These are phyloP conservation scores for Oxycera nigricornis DNA, from an alignment of 2,888 invertebrate species.

Conservation along the genomic window DNA sequence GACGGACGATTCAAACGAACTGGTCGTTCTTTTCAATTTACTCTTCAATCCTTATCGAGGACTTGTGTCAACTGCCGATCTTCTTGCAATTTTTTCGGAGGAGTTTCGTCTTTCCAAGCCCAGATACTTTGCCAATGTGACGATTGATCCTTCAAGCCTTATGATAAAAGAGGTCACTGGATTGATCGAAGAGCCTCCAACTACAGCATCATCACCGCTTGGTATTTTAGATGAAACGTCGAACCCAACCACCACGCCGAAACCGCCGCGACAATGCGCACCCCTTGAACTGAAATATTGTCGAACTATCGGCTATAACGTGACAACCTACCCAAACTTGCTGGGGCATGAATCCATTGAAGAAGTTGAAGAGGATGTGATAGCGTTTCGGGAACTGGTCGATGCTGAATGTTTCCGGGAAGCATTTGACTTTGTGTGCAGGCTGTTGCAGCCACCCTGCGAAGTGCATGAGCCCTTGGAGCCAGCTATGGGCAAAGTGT, in stretches of 20 bases:
- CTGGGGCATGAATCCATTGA: slow-evolving; percentile 68
- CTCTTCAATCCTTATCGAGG: slow-evolving; percentile 81
- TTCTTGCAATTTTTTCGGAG: slow-evolving; percentile 70
- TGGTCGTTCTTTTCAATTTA: slow-evolving; percentile 85
- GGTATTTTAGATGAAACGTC: slow-evolving; percentile 54
- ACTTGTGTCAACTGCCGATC: slow-evolving; percentile 70
- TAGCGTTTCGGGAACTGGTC: slow-evolving; percentile 83
- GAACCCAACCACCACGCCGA: slow-evolving; percentile 61
- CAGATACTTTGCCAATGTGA: slow-evolving; percentile 70
- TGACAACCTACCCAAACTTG: slow-evolving; percentile 82
- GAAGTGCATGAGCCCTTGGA: slow-evolving; percentile 69
- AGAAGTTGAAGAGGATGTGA: slow-evolving; percentile 77
- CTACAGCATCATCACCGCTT: slow-evolving; percentile 60
- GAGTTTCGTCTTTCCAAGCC: slow-evolving; percentile 69
- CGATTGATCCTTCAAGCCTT: slow-evolving; percentile 71
- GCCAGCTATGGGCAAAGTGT: slow-evolving; percentile 62
- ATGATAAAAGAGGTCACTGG: slow-evolving; percentile 67
- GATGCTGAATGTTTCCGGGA: slow-evolving; percentile 89
- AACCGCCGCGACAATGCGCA: slow-evolving; percentile 72
- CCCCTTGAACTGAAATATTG: slow-evolving; percentile 74
- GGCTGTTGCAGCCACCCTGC: slow-evolving; percentile 84
- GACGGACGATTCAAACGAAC: slow-evolving; percentile 70
- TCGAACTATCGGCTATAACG: slow-evolving; percentile 75
- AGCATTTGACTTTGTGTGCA: slow-evolving; percentile 89
- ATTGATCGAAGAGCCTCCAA: slow-evolving; percentile 57